A percentile compares a stretch with the other conserved stretches of the same genome.
These are phyloP conservation scores for Chionodraco myersi DNA, from an alignment of 2,113 vertebrate species.

Conservation along the genomic window DNA sequence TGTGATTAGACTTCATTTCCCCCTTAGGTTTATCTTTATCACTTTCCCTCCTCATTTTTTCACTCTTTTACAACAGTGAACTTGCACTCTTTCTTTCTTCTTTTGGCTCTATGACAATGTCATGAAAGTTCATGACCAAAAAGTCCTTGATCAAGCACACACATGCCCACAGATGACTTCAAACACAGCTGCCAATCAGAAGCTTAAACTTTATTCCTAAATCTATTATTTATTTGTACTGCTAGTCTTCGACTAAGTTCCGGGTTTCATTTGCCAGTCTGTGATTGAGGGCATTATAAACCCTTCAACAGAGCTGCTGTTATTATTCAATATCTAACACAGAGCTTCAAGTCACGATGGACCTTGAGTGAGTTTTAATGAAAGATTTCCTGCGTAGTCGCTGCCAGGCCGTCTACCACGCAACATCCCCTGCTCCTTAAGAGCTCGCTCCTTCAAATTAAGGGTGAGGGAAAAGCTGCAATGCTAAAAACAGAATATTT, in stretches of 20 bases:
- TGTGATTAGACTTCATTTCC: constrained; percentile 61
- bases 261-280: constrained; percentile 35
- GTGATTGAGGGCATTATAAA: constrained; percentile 40
- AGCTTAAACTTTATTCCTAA: background rate
- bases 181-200: constrained; percentile 55
- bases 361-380: constrained; percentile 72
- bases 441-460: constrained; percentile 61
- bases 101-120: constrained; percentile 37
- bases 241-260: constrained; percentile 34
- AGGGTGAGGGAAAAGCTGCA: constrained; percentile 47
- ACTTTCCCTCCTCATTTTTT: constrained; percentile 46
- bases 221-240: constrained; percentile 34
- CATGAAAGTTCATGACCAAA: constrained; percentile 35
- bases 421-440: constrained; percentile 51
- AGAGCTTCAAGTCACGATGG: constrained; percentile 62
- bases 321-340: constrained; percentile 59
- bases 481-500: constrained; percentile 64
- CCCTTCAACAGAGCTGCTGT: constrained; percentile 46
- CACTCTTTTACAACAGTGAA: constrained; percentile 46
- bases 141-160: constrained; percentile 39
- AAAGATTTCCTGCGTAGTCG: constrained; percentile 76
- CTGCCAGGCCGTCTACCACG: constrained; percentile 56
- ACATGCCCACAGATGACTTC: constrained; percentile 14
- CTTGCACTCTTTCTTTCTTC: constrained; percentile 38
- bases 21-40: constrained; percentile 65